Percentiles rank a stretch among this genome's conserved stretches.
Conservation (phyloP, 2,888 invertebrate genomes). For the Lasioglossum malachurum region DNA sequence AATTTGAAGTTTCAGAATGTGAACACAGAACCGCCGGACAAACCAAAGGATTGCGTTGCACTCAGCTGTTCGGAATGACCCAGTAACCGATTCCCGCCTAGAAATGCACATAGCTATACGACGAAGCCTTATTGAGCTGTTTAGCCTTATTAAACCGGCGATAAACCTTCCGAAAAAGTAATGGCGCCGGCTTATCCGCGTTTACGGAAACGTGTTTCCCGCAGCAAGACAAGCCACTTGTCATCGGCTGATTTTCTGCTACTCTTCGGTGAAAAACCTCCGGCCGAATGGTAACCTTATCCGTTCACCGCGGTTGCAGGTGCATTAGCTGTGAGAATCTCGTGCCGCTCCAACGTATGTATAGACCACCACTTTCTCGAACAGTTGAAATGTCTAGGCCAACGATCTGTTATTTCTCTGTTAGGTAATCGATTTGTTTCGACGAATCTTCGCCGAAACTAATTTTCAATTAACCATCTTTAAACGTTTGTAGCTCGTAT, state of each 20-base stretch:
- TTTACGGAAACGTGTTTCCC: neutral
- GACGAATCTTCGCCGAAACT: neutral
- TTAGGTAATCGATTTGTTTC: neutral
- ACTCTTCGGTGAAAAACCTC: neutral
- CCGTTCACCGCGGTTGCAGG: constrained; percentile 1
- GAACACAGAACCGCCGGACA: neutral
- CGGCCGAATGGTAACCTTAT: neutral
- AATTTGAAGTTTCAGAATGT: neutral
- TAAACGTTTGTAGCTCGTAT: too few species aligned
- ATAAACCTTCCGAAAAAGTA: constrained; percentile 6
- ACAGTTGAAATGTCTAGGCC: constrained; percentile 13
- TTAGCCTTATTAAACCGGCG: constrained; percentile 2
- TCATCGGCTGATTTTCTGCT: neutral
- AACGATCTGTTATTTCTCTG: neutral
- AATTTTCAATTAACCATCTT: neutral
- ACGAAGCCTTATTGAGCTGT: neutral
- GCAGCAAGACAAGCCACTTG: constrained; percentile 2
- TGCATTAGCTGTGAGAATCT: constrained; percentile 6
- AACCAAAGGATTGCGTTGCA: neutral
- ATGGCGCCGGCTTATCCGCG: constrained; percentile 9
- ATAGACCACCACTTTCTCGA: neutral
- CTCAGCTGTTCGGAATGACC: constrained; percentile 8
- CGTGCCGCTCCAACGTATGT: neutral
- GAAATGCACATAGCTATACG: neutral
- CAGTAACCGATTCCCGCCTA: constrained; percentile 11